A percentile compares a stretch with the other conserved stretches of the same genome.
Evolutionary conservation across 2,797 vertebrate genomes (phyloP).

Genomic region (Crypturellus tataupa): DNA sequence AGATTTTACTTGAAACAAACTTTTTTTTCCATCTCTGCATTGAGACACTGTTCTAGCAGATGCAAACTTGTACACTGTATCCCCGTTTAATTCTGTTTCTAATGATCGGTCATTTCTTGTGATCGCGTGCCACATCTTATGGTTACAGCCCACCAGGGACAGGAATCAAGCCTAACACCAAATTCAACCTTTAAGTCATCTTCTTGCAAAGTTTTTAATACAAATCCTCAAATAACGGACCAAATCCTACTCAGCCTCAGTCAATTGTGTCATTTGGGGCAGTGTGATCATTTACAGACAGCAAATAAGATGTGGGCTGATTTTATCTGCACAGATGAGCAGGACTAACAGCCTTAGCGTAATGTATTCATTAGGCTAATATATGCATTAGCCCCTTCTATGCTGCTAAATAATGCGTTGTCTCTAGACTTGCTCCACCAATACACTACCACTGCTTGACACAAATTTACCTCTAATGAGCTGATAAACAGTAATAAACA

Average conservation of each 20-base stretch:
- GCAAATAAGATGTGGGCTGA: neutral
- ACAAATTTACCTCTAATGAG: neutral
- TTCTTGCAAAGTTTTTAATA: neutral
- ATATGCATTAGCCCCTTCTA: neutral
- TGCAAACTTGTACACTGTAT: neutral
- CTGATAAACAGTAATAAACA: neutral
- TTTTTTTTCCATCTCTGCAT: rapidly evolving
- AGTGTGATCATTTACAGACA: neutral
- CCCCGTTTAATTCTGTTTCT: neutral
- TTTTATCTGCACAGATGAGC: neutral
- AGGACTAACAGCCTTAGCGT: neutral
- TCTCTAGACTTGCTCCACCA: neutral
- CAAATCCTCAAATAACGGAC: neutral
- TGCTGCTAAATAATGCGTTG: neutral
- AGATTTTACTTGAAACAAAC: neutral
- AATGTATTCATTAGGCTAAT: too few species aligned
- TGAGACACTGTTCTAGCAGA: neutral
- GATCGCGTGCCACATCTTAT: rapidly evolving
- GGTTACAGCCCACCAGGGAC: neutral
- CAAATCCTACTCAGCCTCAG: neutral
- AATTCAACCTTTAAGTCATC: neutral
- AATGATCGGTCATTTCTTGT: neutral
- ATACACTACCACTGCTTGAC: neutral
- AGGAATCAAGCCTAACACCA: neutral
- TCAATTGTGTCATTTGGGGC: neutral